A percentile compares a stretch with the other conserved stretches of the same genome.
These are phyloP conservation scores for Cassiopea andromeda DNA, from an alignment of 30 jellyfish, hydroid and myxozoan species.

Conservation along the genomic window DNA sequence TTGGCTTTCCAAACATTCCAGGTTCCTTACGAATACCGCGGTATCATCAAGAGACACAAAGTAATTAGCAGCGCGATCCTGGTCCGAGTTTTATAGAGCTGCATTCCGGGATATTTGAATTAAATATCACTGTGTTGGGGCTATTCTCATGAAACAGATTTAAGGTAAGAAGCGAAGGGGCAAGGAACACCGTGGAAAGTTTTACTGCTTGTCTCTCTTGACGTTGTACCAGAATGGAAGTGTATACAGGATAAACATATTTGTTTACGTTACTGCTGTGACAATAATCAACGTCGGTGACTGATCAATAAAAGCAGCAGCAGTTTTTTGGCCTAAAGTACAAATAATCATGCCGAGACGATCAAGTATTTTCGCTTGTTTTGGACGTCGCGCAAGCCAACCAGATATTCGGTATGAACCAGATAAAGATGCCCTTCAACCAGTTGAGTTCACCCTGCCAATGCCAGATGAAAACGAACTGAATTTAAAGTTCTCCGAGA, in stretches of 20 bases:
- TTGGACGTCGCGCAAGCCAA: conserved; percentile 84
- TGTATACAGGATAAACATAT: conserved; percentile 9
- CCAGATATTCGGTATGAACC: conserved; percentile 88
- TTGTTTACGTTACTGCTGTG: conserved; percentile 52
- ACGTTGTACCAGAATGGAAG: conserved; percentile 10
- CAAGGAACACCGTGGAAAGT: background rate
- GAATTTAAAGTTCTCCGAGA: conserved; percentile 83
- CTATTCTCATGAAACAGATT: background rate
- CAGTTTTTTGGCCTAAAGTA: conserved; percentile 4
- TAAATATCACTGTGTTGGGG: background rate
- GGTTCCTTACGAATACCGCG: background rate
- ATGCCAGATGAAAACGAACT: conserved; percentile 94
- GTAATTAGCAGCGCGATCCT: background rate
- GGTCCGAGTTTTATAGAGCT: conserved; percentile 14
- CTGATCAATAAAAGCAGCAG: conserved; percentile 24
- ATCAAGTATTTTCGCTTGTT: conserved; percentile 83
- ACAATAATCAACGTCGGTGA: conserved; percentile 25
- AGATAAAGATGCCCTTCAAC: conserved; percentile 85
- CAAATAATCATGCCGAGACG: conserved; percentile 70
- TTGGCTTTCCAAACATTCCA: background rate
- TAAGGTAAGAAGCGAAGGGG: background rate
- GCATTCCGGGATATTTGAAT: conserved; percentile 10
- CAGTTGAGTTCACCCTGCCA: conserved; percentile 80
- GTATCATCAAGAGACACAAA: background rate
- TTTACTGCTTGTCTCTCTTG: background rate